A percentile compares a stretch with the other conserved stretches of the same genome.
These are phyloP conservation scores for Heliocidaris tuberculata DNA, from an alignment of 35 echinoderm and acorn worm genomes.

Conservation along the genomic window DNA sequence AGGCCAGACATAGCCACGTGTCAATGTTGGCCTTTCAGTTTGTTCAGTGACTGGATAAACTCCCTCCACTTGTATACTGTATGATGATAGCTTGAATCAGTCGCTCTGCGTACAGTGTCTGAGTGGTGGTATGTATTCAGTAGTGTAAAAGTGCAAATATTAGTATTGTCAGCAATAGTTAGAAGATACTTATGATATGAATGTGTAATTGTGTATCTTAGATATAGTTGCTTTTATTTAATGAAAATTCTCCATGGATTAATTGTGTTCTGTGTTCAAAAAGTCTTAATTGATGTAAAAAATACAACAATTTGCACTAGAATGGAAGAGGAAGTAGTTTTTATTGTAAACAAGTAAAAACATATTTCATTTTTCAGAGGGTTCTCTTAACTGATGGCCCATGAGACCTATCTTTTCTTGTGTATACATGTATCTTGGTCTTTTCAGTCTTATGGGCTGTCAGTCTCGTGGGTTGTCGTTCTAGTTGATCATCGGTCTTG, in stretches of 20 bases:
- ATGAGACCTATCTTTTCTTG: too few species aligned
- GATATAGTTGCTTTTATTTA: too few species aligned
- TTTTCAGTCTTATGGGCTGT: too few species aligned
- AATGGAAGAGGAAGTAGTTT: neutral
- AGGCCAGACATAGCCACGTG: neutral
- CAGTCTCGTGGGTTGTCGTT: too few species aligned
- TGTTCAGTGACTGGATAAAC: neutral
- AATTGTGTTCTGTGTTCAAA: neutral
- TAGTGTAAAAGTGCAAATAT: too few species aligned
- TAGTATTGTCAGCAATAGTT: neutral
- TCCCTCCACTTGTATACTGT: neutral
- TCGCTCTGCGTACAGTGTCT: neutral
- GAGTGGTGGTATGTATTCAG: neutral
- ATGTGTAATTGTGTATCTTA: too few species aligned
- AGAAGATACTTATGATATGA: too few species aligned
- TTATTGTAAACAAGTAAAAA: neutral
- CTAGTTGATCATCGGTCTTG: too few species aligned
- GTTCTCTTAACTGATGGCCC: too few species aligned
- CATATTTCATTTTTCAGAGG: too few species aligned
- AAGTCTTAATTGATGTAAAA: neutral
- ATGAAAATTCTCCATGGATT: too few species aligned
- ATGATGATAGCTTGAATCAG: neutral
- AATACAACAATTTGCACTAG: neutral
- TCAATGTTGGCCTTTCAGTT: neutral
- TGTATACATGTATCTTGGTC: too few species aligned